Evolutionary conservation across 2,888 invertebrate genomes (phyloP).

Genomic region (Heliothis peltigera): DNA sequence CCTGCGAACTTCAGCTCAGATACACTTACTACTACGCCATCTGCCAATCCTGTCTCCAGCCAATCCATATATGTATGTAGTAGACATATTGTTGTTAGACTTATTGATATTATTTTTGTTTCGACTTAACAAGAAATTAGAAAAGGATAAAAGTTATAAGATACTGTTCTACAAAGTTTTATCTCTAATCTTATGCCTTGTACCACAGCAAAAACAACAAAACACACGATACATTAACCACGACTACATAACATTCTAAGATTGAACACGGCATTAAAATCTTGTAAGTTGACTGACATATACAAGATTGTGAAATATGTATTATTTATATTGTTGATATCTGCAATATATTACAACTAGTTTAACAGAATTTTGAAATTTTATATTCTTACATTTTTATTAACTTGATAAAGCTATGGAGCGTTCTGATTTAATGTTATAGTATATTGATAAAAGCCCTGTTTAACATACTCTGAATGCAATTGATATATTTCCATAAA

Average conservation of each 20-base stretch:
- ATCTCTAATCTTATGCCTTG: neutral
- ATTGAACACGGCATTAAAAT: conserved; percentile 51
- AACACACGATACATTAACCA: conserved; percentile 32
- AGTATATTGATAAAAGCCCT: conserved; percentile 16
- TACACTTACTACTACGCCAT: no score
- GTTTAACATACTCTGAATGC: conserved; percentile 26
- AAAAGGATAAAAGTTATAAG: no score
- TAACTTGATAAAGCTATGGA: conserved; percentile 36
- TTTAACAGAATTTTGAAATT: conserved; percentile 14
- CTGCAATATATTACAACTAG: conserved; percentile 34
- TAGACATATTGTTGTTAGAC: no score
- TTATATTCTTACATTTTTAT: conserved; percentile 41
- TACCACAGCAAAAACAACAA: conserved; percentile 39
- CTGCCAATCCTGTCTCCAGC: no score
- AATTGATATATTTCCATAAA: conserved; percentile 41
- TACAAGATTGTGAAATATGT: conserved; percentile 32
- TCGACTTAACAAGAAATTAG: no score
- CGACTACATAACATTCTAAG: conserved; percentile 42
- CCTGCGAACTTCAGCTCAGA: no score
- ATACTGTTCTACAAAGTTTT: no score
- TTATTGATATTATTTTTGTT: no score
- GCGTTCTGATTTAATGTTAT: conserved; percentile 45
- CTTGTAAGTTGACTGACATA: conserved; percentile 36
- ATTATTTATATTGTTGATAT: conserved; percentile 41
- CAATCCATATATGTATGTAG: no score